A percentile compares a stretch with the other conserved stretches of the same genome.
These are phyloP conservation scores for Limanda limanda DNA, from an alignment of 2,113 vertebrate genomes.

Conservation along the genomic window DNA sequence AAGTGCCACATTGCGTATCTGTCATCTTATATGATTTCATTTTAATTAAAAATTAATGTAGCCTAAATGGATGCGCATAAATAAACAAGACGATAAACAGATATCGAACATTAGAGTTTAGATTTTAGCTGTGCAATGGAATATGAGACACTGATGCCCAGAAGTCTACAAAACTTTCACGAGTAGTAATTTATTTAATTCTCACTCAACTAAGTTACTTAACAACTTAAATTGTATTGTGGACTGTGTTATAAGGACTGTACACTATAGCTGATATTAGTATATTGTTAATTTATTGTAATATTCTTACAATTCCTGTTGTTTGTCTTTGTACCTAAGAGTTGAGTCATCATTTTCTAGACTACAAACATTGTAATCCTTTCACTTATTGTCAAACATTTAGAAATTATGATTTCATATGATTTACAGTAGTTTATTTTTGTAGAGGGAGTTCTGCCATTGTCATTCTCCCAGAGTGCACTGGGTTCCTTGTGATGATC, in stretches of 20 bases:
- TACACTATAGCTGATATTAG: neutral
- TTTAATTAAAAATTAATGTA: neutral
- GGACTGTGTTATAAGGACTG: too few relatives aligned
- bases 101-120: neutral
- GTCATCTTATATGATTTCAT: neutral
- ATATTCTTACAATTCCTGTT: neutral
- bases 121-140: neutral
- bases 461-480: conserved; percentile 1
- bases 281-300: neutral
- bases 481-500: conserved; percentile 8
- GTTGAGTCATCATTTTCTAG: neutral
- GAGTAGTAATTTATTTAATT: neutral
- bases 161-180: too few relatives aligned
- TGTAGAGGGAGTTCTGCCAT: too few relatives aligned
- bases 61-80: neutral
- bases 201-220: too few relatives aligned
- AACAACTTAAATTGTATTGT: neutral
- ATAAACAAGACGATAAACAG: neutral
- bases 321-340: neutral
- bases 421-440: neutral
- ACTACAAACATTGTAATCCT: neutral
- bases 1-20: neutral
- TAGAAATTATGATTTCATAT: neutral
- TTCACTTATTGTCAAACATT: neutral
- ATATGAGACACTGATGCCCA: neutral